These are phyloP conservation scores for Tragelaphus eurycerus DNA, from an alignment of 2,797 vertebrate species.

Conservation along the genomic window DNA sequence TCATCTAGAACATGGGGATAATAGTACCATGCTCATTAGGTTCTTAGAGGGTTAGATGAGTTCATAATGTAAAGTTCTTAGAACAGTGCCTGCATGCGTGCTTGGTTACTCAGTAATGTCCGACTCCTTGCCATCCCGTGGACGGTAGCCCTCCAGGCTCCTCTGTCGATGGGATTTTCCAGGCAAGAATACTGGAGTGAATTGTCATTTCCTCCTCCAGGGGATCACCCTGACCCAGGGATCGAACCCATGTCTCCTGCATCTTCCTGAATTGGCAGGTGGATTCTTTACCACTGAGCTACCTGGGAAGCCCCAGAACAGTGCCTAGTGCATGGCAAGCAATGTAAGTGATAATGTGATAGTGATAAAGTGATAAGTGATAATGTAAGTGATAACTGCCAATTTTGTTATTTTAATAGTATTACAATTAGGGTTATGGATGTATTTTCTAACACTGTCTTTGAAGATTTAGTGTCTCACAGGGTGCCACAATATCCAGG, in stretches of 20 bases:
- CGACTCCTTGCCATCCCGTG: fast-evolving
- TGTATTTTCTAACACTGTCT: background rate
- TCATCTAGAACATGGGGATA: background rate
- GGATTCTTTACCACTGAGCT: background rate
- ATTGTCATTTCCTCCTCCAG: background rate
- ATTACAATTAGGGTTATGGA: fast-evolving
- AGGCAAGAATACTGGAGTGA: background rate
- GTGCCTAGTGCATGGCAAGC: background rate
- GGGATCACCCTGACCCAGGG: background rate
- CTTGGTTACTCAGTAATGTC: background rate
- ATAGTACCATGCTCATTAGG: background rate
- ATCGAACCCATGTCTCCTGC: background rate
- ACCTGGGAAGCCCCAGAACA: background rate
- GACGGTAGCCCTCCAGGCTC: background rate
- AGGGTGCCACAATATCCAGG: background rate
- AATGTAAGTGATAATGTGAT: too few species aligned
- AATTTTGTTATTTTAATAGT: background rate
- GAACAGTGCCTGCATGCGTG: background rate
- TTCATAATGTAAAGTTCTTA: background rate
- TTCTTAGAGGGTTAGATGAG: background rate
- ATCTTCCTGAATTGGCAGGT: background rate
- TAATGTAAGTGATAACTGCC: background rate
- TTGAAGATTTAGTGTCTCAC: background rate
- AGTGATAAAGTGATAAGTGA: too few species aligned
- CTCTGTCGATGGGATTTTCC: background rate